Evolutionary conservation across 1,140 invertebrate genomes (phyloP), one percentile per base, ranked within the genome.

Genomic region (Paraescarpia echinospica): DNA sequence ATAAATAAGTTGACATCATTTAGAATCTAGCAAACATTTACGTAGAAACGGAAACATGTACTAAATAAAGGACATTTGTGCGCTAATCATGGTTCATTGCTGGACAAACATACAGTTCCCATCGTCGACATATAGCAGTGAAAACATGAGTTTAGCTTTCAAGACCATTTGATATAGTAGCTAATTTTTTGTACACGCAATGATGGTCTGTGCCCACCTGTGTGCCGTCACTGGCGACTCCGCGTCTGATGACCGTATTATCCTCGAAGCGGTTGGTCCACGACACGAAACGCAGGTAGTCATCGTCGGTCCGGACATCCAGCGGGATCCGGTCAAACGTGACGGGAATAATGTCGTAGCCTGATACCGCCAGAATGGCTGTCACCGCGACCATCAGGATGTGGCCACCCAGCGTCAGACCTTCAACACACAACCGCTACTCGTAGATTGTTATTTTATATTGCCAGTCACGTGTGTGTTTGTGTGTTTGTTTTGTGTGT

Each of bases 261-360:
- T 90, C 90, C n/a, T 90, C n/a, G 35, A 34, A 34, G 2, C 90
- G 90, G 34, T 90, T 90, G 33, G 33, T 41, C 93, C 93, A 94
- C 12, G 94, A 93, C 31, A 93, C 41, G 51, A 93, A 91, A 31
- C 94, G 90, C 89, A 92, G 92, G 31, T 93, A 51, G 89, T 92
- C 93, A 93, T 93, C 93, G 4, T 94, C 93, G 14, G 93, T 89
- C n/a, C 90, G 89, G 33, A 94, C 91, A 33, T 94, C 91, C 91
- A 94, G 91, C 27, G 94, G 94, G 22, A 94, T 34, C 33, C n/a
- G 92, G 41, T 94, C 93, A 77, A 94, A 94, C 35, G 94, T 93
- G 0, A 93, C 91, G 2, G 94, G 94, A 51, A 94, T 93, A 34
- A 94, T 91, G 92, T 94, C 93, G 92, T 94, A 94, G 22, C 93